Conservation (phyloP, 2,113 vertebrate species). For the Columba janthina region DNA sequence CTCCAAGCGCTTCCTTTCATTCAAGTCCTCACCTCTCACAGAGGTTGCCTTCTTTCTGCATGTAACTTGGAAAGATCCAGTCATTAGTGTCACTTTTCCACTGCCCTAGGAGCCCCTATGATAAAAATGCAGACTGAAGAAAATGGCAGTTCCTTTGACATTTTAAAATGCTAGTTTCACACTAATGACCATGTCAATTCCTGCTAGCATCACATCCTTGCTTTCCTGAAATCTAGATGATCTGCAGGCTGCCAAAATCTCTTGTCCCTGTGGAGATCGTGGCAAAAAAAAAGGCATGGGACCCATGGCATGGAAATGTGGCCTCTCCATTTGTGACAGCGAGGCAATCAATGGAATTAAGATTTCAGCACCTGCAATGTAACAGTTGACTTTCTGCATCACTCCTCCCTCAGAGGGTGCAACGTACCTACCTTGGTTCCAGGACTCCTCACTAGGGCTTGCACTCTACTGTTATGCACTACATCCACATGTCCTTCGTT, state of each 20-base stretch:
- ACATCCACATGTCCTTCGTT: neutral
- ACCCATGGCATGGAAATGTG: neutral
- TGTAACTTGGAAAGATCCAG: neutral
- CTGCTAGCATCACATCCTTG: neutral
- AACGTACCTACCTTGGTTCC: neutral
- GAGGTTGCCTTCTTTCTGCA: neutral
- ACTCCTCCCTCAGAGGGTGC: neutral
- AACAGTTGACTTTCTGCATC: neutral
- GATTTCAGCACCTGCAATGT: conserved; percentile 3
- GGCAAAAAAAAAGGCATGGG: neutral
- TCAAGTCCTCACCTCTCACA: neutral
- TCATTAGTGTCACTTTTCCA: conserved; percentile 1
- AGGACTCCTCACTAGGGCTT: neutral
- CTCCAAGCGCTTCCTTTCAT: neutral
- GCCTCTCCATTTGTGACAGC: neutral
- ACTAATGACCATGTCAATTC: neutral
- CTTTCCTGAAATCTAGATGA: neutral
- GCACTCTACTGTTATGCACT: neutral
- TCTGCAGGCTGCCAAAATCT: neutral
- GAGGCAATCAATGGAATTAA: neutral
- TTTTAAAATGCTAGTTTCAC: neutral
- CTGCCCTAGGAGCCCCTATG: neutral
- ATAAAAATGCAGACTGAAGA: neutral
- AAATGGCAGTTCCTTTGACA: neutral
- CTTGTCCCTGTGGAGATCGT: neutral